Conservation (phyloP, 2,888 invertebrate species). For the Drosophila birchii region DNA sequence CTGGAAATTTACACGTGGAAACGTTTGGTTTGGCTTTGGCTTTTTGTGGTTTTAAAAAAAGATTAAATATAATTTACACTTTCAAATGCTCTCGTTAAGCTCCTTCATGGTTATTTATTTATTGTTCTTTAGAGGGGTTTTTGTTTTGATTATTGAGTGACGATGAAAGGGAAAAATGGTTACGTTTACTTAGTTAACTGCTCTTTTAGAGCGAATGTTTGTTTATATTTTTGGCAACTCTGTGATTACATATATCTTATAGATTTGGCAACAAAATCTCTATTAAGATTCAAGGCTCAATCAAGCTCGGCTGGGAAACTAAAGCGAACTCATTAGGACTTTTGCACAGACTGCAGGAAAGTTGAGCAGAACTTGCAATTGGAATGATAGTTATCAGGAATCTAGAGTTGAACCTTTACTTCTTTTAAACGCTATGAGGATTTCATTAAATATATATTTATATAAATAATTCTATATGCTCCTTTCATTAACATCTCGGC, state of each 20-base stretch:
- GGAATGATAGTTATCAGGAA: slow-evolving; percentile 7
- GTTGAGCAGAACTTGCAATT: slow-evolving; percentile 16
- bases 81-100: slow-evolving; percentile 51
- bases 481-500: slow-evolving; percentile 4
- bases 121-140: background rate
- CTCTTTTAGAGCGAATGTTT: slow-evolving; percentile 1
- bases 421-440: slow-evolving; percentile 45
- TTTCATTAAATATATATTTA: slow-evolving; percentile 19
- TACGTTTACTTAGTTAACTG: background rate
- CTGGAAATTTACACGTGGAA: slow-evolving; percentile 31
- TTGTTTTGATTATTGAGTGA: background rate
- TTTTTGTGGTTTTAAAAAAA: slow-evolving; percentile 22
- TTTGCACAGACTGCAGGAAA: slow-evolving; percentile 7
- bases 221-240: slow-evolving; percentile 26
- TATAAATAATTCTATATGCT: slow-evolving; percentile 32
- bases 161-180: background rate
- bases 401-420: slow-evolving; percentile 4
- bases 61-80: slow-evolving; percentile 34
- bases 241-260: slow-evolving; percentile 16
- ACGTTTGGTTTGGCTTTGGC: slow-evolving; percentile 28
- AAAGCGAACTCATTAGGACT: slow-evolving; percentile 1
- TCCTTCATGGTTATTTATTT: slow-evolving; percentile 26
- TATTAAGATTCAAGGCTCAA: slow-evolving; percentile 12
- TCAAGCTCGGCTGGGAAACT: background rate
- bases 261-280: slow-evolving; percentile 29